These are phyloP conservation scores for Whitmania pigra DNA, from an alignment of 1,140 invertebrate genomes.

Conservation along the genomic window DNA sequence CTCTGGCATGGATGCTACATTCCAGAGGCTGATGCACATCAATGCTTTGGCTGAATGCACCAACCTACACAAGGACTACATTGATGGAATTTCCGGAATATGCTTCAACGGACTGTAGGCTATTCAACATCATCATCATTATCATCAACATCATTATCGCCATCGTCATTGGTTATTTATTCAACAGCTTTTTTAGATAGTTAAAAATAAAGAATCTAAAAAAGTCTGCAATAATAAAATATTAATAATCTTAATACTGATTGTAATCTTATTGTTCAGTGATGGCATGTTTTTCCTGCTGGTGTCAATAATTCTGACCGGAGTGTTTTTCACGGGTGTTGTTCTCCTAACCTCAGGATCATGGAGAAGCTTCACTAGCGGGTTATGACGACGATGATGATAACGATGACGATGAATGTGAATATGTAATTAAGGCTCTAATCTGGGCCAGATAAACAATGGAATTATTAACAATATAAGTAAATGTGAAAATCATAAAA, in stretches of 20 bases:
- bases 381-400: background rate
- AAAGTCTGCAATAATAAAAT: too few species aligned
- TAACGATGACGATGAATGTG: too few species aligned
- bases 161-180: too few species aligned
- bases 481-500: too few species aligned
- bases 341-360: slow-evolving; percentile 15
- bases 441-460: too few species aligned
- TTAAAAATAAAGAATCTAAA: too few species aligned
- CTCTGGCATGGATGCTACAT: slow-evolving; percentile 6
- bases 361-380: slow-evolving; percentile 18
- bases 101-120: slow-evolving; percentile 16
- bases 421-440: too few species aligned
- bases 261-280: background rate
- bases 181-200: too few species aligned
- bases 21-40: slow-evolving; percentile 16
- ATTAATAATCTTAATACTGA: background rate
- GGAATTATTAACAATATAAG: too few species aligned
- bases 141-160: background rate
- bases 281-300: slow-evolving; percentile 14
- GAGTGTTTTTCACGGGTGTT: slow-evolving; percentile 13
- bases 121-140: background rate
- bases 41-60: slow-evolving; percentile 19
- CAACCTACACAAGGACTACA: slow-evolving; percentile 18
- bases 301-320: slow-evolving; percentile 15
- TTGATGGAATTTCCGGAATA: slow-evolving; percentile 12